These are phyloP conservation scores for Apodemia mormo DNA, from an alignment of 2,888 invertebrate species.

Conservation along the genomic window DNA sequence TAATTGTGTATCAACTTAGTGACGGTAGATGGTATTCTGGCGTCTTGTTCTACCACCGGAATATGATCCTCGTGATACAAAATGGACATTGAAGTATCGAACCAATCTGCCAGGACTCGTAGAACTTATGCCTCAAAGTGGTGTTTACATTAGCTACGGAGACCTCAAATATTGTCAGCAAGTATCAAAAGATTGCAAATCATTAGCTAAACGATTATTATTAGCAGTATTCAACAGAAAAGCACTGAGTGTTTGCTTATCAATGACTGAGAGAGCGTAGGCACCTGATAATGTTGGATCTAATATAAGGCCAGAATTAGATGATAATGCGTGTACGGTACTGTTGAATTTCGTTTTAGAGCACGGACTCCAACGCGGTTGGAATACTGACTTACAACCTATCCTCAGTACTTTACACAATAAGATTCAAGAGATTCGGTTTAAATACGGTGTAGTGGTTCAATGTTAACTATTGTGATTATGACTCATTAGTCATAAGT, in stretches of 20 bases:
- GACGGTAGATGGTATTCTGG: too few species aligned
- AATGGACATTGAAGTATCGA: constrained; percentile 33
- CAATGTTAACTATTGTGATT: constrained; percentile 24
- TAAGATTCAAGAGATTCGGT: constrained; percentile 27
- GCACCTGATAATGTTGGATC: constrained; percentile 5
- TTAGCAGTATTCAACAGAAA: constrained; percentile 26
- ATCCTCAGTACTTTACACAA: constrained; percentile 28
- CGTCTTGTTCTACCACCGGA: constrained; percentile 27
- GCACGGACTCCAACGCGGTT: constrained; percentile 27
- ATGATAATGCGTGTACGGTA: constrained; percentile 25
- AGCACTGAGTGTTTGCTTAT: constrained; percentile 30
- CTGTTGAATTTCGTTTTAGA: constrained; percentile 27
- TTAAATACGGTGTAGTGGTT: constrained; percentile 19
- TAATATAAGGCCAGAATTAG: constrained; percentile 27
- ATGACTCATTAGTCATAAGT: too few species aligned
- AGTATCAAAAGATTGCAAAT: constrained; percentile 28
- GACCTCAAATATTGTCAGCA: constrained; percentile 24
- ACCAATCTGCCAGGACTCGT: constrained; percentile 26
- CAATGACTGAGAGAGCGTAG: constrained; percentile 27
- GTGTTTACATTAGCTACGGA: constrained; percentile 24
- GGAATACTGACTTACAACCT: constrained; percentile 27
- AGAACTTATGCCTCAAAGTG: constrained; percentile 29
- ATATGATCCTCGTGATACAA: constrained; percentile 32
- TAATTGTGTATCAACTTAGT: too few species aligned
- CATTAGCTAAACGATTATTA: constrained; percentile 30